Conservation (phyloP, 2,888 invertebrate genomes). For the Drosophila infuscata region DNA sequence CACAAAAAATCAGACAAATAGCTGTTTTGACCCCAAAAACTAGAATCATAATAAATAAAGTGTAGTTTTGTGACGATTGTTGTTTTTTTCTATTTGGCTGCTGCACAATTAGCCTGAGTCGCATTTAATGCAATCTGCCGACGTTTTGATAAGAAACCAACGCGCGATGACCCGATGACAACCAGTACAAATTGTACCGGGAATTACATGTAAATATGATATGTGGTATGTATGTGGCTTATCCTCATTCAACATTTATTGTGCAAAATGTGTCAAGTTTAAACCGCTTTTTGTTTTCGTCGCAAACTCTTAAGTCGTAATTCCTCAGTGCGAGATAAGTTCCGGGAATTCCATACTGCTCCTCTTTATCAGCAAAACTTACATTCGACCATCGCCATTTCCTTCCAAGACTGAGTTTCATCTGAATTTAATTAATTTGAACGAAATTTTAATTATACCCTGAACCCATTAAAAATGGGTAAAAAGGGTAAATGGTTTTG, state of each 20-base stretch:
- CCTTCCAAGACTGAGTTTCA: slow-evolving; percentile 1
- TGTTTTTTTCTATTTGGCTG: not conserved
- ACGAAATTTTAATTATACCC: too few relatives aligned
- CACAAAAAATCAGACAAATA: not conserved
- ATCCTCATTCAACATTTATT: not conserved
- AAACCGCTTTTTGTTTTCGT: slow-evolving; percentile 21
- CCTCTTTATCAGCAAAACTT: slow-evolving; percentile 16
- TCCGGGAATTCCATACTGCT: not conserved
- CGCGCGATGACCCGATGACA: slow-evolving; percentile 12
- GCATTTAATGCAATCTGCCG: slow-evolving; percentile 19
- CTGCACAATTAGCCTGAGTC: slow-evolving; percentile 24
- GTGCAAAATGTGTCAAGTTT: slow-evolving; percentile 54
- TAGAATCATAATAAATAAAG: slow-evolving; percentile 3
- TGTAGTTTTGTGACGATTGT: not conserved
- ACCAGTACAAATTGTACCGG: not conserved
- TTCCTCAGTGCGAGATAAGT: slow-evolving; percentile 36
- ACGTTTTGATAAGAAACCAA: slow-evolving; percentile 19
- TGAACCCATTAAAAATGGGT: too few relatives aligned
- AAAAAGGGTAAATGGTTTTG: too few relatives aligned
- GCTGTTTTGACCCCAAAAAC: not conserved
- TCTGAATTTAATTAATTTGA: not conserved
- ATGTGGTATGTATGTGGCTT: not conserved
- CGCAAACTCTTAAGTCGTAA: slow-evolving; percentile 33
- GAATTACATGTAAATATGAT: slow-evolving; percentile 5
- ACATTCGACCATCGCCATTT: slow-evolving; percentile 31